Evolutionary conservation across 2,113 vertebrate genomes (phyloP).

Genomic region (Prochilodus magdalenae): DNA sequence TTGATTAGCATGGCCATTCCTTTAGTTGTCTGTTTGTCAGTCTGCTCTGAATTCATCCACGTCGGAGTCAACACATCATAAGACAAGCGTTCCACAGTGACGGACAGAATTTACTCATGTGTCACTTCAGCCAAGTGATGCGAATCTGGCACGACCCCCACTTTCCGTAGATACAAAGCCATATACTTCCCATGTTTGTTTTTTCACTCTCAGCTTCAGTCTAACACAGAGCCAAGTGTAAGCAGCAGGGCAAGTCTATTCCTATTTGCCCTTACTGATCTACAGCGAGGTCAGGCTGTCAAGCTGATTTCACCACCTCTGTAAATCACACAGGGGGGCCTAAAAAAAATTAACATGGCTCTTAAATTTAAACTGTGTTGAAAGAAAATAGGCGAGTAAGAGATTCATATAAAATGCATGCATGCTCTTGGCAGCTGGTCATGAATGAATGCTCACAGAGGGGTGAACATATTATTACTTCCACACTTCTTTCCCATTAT

Average conservation of each 20-base stretch:
- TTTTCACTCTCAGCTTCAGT: constrained; percentile 21
- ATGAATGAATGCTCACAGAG: not conserved
- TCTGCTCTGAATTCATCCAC: constrained; percentile 20
- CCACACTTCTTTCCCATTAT: not conserved
- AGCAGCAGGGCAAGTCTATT: constrained; percentile 45
- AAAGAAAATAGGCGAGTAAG: constrained; percentile 13
- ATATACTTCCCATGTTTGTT: constrained; percentile 37
- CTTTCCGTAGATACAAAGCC: constrained; percentile 46
- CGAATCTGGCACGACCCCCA: constrained; percentile 41
- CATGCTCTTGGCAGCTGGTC: not conserved
- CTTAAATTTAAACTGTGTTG: constrained; percentile 19
- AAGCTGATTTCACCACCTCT: constrained; percentile 42
- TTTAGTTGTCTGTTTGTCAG: not conserved
- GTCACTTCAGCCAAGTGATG: constrained; percentile 23
- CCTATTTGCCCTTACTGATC: constrained; percentile 35
- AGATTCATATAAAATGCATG: constrained; percentile 2
- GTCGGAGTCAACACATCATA: constrained; percentile 14
- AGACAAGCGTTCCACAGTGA: not conserved
- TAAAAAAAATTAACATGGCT: not conserved
- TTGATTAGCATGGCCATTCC: not conserved
- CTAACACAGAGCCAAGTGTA: constrained; percentile 15
- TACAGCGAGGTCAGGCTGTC: constrained; percentile 23
- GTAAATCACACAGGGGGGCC: constrained; percentile 29
- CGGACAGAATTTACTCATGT: constrained; percentile 27
- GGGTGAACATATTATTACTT: constrained; percentile 3